A percentile compares a stretch with the other conserved stretches of the same genome.
Conservation (phyloP, 2,113 vertebrate species). For the Ammospiza nelsoni region DNA sequence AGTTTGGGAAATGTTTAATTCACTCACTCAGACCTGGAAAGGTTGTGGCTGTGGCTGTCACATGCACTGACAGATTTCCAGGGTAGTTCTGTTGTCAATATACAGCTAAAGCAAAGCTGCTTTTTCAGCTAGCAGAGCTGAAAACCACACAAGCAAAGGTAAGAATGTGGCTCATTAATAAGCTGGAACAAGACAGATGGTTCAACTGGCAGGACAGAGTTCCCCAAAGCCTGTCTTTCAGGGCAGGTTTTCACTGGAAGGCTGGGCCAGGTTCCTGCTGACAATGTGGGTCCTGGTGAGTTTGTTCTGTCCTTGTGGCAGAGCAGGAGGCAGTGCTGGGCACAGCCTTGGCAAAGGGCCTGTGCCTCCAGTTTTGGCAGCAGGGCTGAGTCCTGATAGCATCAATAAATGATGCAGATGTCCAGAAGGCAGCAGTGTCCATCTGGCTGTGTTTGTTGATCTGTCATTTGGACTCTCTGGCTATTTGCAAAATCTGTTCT, state of each 20-base stretch:
- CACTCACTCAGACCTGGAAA: background rate
- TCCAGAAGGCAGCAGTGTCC: constrained; percentile 47
- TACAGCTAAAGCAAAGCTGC: background rate
- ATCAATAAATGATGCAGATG: constrained; percentile 30
- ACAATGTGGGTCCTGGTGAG: background rate
- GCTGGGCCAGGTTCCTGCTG: background rate
- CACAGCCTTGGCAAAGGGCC: background rate
- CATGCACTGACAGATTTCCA: background rate
- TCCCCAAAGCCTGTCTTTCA: background rate
- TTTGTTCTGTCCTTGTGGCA: background rate
- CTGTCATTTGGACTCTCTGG: background rate
- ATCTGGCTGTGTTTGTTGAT: constrained; percentile 42
- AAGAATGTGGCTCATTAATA: background rate
- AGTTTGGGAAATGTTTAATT: background rate
- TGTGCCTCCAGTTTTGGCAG: constrained; percentile 32
- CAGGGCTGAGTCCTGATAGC: background rate
- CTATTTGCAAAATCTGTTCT: background rate
- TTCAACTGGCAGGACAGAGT: background rate
- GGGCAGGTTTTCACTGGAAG: background rate
- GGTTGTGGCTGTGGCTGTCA: background rate
- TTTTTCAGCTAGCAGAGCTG: background rate
- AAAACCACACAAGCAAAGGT: background rate
- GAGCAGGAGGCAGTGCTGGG: background rate
- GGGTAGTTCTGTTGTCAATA: background rate
- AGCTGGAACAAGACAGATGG: background rate